Percentiles rank a stretch among this genome's conserved stretches.
Conservation (phyloP, 2,888 invertebrate genomes). For the Caenorhabditis uteleia region DNA sequence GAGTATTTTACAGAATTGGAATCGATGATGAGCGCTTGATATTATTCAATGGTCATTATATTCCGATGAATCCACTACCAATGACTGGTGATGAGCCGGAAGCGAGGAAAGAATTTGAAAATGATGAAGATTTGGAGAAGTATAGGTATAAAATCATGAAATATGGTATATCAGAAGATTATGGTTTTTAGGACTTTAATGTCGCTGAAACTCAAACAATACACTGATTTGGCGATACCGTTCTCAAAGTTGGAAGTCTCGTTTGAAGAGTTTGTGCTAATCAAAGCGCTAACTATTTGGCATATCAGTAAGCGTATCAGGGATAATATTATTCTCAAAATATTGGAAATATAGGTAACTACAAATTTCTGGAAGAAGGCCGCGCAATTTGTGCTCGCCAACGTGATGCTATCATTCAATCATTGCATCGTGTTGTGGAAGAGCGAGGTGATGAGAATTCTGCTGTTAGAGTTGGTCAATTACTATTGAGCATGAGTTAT, state of each 20-base stretch:
- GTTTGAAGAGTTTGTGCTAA: conserved; percentile 47
- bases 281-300: conserved; percentile 52
- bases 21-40: conserved; percentile 30
- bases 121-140: conserved; percentile 33
- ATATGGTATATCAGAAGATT: neutral
- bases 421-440: conserved; percentile 45
- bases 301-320: conserved; percentile 39
- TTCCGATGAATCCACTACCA: conserved; percentile 44
- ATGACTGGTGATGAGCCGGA: conserved; percentile 38
- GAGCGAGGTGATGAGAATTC: conserved; percentile 39
- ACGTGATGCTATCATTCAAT: conserved; percentile 37
- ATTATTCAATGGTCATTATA: conserved; percentile 44
- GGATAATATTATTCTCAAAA: conserved; percentile 7
- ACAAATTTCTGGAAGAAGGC: conserved; percentile 36
- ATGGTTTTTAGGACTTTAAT: conserved; percentile 46
- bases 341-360: too few species aligned
- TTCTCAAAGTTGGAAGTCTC: conserved; percentile 38
- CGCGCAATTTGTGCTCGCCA: conserved; percentile 44
- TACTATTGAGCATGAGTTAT: conserved; percentile 47
- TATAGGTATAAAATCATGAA: conserved; percentile 38
- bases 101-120: conserved; percentile 24
- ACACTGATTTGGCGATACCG: conserved; percentile 41
- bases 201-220: conserved; percentile 48
- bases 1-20: conserved; percentile 19
- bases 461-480: conserved; percentile 41